Base-by-base conservation (phyloP, 2,113 vertebrate genomes). In the Indri indri region DNA sequence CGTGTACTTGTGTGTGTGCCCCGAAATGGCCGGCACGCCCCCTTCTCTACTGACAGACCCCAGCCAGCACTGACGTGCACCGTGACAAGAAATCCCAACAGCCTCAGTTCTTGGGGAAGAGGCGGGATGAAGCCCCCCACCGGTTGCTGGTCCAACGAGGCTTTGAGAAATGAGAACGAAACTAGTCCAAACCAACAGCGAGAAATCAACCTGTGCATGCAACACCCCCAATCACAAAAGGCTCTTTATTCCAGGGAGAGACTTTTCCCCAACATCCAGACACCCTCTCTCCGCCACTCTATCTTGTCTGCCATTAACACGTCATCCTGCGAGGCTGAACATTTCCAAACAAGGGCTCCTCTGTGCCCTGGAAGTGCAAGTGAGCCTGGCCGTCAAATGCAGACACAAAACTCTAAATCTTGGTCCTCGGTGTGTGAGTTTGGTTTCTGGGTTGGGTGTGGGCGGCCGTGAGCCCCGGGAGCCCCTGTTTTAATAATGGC, bases 61-160 rank as follows among this genome's bases (percentile, higher is more conserved):
- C 52, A 54, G 34, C 32, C 7, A 54, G 32, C 47, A 11, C 32
- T n/a, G 34, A 23, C 76, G 1, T 13, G 5, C 3, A 4, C 20
- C 47, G 8, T n/a, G 18, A 8, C 10, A 1, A n/a, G 10, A n/a
- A n/a, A 40, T 0, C n/a, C 34, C n/a, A 14, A 0, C 12, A 14
- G 1, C 5, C 2, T 25, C 77, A 8, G 10, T 14, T 54, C 50
- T 54, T 12, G 20, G 76, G 76, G 50, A n/a, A n/a, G 18, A 80
- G 18, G 10, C 6, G 52, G 5, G 9, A 20, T n/a, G 50, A 37
- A n/a, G 10, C 3, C 3, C 11, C 34, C 47, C 47, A 2, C 47
- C 25, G 8, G 6, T 37, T 12, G 0, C n/a, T 27, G 34, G 11
- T 14, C 22, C 52, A 2, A 0, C 14, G 22, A 81, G 11, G 34